Percentiles rank a stretch among this genome's conserved stretches.
Evolutionary conservation across 2,113 vertebrate species (phyloP).

Genomic region (Lonchura striata): DNA sequence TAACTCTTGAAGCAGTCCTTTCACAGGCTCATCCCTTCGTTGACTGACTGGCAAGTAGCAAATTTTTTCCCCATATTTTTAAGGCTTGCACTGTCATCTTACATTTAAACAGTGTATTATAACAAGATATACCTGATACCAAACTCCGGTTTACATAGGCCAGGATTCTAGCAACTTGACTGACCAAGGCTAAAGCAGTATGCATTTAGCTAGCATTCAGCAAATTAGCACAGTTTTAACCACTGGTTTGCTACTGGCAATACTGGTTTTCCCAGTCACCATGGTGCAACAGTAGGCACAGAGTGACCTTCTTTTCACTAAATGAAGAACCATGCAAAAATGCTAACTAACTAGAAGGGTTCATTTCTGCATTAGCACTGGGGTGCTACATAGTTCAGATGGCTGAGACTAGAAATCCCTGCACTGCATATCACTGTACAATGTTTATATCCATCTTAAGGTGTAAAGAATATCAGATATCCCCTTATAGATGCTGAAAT

Average conservation of each 20-base stretch:
- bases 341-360: neutral
- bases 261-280: neutral
- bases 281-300: accelerated
- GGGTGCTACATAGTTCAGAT: neutral
- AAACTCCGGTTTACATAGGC: neutral
- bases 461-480: neutral
- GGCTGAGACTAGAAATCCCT: neutral
- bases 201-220: accelerated
- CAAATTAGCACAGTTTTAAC: neutral
- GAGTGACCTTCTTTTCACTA: neutral
- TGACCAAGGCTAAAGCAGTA: neutral
- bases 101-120: neutral
- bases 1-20: neutral
- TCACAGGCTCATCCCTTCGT: neutral
- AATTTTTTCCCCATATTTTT: neutral
- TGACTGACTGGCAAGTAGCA: neutral
- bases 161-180: neutral
- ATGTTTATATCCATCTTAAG: neutral
- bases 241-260: neutral
- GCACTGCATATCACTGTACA: neutral
- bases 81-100: neutral
- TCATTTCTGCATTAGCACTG: neutral
- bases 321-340: neutral
- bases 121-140: neutral
- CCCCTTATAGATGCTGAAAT: neutral